Conservation (phyloP, 2,888 invertebrate genomes). For the Tricholauxania praeusta region DNA sequence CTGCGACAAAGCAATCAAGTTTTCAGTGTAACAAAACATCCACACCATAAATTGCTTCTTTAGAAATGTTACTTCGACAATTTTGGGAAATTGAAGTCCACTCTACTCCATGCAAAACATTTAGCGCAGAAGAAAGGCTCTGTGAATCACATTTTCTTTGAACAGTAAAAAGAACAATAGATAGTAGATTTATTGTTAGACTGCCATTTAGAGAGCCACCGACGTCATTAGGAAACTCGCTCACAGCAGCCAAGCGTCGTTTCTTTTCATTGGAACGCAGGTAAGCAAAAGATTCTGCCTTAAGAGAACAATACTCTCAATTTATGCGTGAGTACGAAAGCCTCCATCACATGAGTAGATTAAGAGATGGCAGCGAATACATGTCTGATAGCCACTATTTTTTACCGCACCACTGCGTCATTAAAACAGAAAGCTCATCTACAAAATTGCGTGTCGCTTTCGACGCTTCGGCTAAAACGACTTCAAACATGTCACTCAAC, state of each 20-base stretch:
- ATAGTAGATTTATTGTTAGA: not conserved
- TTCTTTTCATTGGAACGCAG: slow-evolving; percentile 22
- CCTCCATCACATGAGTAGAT: not conserved
- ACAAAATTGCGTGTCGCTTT: slow-evolving; percentile 44
- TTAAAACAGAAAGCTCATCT: slow-evolving; percentile 38
- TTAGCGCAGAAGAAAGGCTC: slow-evolving; percentile 14
- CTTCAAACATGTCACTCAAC: slow-evolving; percentile 35
- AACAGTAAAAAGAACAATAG: slow-evolving; percentile 23
- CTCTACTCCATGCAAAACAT: not conserved
- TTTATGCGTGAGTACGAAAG: not conserved
- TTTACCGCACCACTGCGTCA: slow-evolving; percentile 42
- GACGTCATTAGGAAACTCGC: slow-evolving; percentile 31
- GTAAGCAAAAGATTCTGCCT: not conserved
- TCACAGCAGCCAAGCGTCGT: slow-evolving; percentile 12
- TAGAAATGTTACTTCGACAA: slow-evolving; percentile 16
- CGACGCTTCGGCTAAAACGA: slow-evolving; percentile 39
- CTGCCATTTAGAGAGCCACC: not conserved
- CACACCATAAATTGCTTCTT: not conserved
- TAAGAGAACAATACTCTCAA: not conserved
- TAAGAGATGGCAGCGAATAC: not conserved
- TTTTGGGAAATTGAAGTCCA: slow-evolving; percentile 26
- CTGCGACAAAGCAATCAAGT: not conserved
- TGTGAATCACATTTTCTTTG: too few species aligned
- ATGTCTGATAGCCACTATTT: slow-evolving; percentile 34
- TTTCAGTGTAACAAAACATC: slow-evolving; percentile 3